Conservation (phyloP, 2,113 vertebrate genomes). For the Barnardius zonarius region DNA sequence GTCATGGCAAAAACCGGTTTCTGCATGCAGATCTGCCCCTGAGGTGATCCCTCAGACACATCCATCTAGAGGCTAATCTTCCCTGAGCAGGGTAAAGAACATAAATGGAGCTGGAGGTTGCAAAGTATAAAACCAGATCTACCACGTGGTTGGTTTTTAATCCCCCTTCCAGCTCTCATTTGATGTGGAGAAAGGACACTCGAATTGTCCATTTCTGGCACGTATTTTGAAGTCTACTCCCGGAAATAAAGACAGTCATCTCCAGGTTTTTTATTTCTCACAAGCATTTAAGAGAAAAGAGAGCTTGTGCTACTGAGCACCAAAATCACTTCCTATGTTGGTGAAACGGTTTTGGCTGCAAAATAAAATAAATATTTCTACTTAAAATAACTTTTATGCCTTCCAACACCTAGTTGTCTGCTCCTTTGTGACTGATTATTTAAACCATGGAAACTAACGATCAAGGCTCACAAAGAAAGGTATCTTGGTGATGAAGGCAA, state of each 20-base stretch:
- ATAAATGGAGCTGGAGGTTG: constrained; percentile 76
- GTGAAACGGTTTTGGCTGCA: constrained; percentile 51
- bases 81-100: constrained; percentile 67
- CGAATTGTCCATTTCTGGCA: constrained; percentile 79
- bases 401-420: constrained; percentile 62
- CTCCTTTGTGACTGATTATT: constrained; percentile 65
- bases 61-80: constrained; percentile 78
- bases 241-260: constrained; percentile 72
- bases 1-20: constrained; percentile 66
- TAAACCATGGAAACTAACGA: constrained; percentile 65
- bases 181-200: constrained; percentile 67
- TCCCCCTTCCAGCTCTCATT: constrained; percentile 72
- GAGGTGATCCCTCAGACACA: constrained; percentile 68
- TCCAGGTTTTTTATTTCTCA: constrained; percentile 74
- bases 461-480: constrained; percentile 74
- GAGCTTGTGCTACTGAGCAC: constrained; percentile 58
- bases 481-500: constrained; percentile 73
- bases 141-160: constrained; percentile 82
- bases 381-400: constrained; percentile 73
- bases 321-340: constrained; percentile 64
- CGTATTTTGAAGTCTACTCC: constrained; percentile 78
- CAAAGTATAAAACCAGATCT: constrained; percentile 78
- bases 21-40: constrained; percentile 64
- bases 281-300: constrained; percentile 49
- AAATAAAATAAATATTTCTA: constrained; percentile 37